Base-by-base conservation (phyloP, 2,797 vertebrate species). In the Hoplostethus atlanticus region DNA sequence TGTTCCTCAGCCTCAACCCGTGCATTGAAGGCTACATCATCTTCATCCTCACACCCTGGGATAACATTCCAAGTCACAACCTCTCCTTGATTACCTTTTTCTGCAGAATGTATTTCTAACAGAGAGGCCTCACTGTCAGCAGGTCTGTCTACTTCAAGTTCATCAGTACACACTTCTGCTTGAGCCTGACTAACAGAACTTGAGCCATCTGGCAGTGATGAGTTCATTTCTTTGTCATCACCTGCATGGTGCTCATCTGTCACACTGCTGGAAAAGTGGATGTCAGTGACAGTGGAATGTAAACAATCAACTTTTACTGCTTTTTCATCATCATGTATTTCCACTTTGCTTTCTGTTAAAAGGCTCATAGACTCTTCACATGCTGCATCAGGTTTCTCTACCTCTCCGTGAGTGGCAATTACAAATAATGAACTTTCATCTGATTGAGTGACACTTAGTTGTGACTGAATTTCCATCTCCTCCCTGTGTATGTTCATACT, bases 1-100 rank as follows among this genome's bases (percentile, higher is more conserved):
- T 95, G 94, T 28, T 97, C 94, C 58, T 96, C 94, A 67, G 91
- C 89, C 71, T 95, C 94, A 69, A 94, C 90, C 1, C 93, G 89
- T 64, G 94, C 92, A 79, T 90, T 91, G 48, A 96, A 94, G 72
- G 88, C 90, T 69, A 86, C 93, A 47, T 95, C 93, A 0, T 95
- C 95, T 73, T 96, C 94, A 53, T 92, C 34, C 4, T 81, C 65
- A 52, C 10, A 57, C 0, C 12, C 44, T 53, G 53, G 90, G 53
- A 94, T 94, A 63, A 91, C 91, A 62, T 93, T 96, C 96, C 95
- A 96, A 60, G 91, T 83, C 57, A 95, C 95, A 25, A 92, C 85
- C 72, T 95, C 95, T 56, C 52, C 70, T 12, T 62, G 60, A 75
- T 69, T 8, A 50, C 11, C 44, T 56, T 84, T 85, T 10, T 94